A percentile compares a stretch with the other conserved stretches of the same genome.
These are phyloP conservation scores for Smutsia temminckii DNA, from an alignment of 2,797 vertebrate genomes.

Conservation along the genomic window DNA sequence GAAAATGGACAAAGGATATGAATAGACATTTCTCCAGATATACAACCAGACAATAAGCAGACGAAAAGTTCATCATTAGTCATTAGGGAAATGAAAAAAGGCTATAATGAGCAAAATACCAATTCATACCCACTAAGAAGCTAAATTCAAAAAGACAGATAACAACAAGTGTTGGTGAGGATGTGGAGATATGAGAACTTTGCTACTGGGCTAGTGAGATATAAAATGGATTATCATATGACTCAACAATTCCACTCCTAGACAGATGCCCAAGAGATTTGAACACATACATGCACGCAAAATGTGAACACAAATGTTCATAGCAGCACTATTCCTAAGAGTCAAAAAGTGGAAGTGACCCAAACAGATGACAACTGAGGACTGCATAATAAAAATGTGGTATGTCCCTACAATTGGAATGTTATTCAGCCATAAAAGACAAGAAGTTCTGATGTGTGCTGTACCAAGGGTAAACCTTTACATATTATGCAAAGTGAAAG, in stretches of 20 bases:
- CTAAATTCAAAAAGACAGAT: neutral
- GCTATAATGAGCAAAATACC: neutral
- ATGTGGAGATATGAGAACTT: neutral
- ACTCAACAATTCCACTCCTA: neutral
- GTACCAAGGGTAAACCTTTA: neutral
- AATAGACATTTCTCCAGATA: neutral
- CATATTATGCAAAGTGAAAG: neutral
- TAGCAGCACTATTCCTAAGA: neutral
- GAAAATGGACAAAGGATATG: neutral
- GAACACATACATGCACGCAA: rapidly evolving
- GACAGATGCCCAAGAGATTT: neutral
- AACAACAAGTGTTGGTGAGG: neutral
- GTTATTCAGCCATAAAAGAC: neutral
- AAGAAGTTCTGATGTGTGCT: too few species aligned
- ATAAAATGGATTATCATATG: neutral
- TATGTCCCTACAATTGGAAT: neutral
- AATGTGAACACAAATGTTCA: neutral
- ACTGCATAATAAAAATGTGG: neutral
- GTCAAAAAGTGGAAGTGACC: neutral
- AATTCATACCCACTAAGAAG: neutral
- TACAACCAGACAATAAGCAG: neutral
- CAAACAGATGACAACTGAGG: neutral
- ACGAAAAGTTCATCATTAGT: neutral
- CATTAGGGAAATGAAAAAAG: neutral
- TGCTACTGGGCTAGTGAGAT: too few species aligned